These are phyloP conservation scores for Planiliza haematocheilus DNA, from an alignment of 2,113 vertebrate genomes.

Conservation along the genomic window DNA sequence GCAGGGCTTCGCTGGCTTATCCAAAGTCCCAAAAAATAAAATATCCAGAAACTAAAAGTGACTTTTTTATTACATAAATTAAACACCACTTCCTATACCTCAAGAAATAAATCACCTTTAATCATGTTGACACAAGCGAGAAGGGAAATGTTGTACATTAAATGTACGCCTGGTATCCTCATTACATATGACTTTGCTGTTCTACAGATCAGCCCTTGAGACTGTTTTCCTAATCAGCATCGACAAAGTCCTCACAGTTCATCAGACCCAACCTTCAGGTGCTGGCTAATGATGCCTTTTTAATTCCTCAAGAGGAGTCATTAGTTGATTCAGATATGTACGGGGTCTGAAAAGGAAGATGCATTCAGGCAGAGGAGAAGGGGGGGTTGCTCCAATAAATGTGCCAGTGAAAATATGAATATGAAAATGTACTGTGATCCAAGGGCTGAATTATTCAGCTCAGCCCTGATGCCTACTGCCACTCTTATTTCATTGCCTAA, in stretches of 20 bases:
- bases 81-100: background rate
- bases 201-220: slow-evolving; percentile 42
- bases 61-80: background rate
- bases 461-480: slow-evolving; percentile 70
- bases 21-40: too few relatives aligned
- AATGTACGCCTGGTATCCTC: slow-evolving; percentile 24
- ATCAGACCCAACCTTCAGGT: slow-evolving; percentile 66
- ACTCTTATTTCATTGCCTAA: slow-evolving; percentile 66
- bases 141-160: slow-evolving; percentile 38
- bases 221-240: slow-evolving; percentile 65
- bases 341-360: slow-evolving; percentile 62
- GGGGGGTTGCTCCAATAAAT: slow-evolving; percentile 56
- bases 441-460: slow-evolving; percentile 76
- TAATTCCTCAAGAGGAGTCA: slow-evolving; percentile 75
- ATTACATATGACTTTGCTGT: slow-evolving; percentile 33
- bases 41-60: too few relatives aligned
- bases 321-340: slow-evolving; percentile 74
- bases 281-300: slow-evolving; percentile 65
- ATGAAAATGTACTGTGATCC: slow-evolving; percentile 74
- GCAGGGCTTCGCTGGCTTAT: too few relatives aligned
- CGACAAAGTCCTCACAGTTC: slow-evolving; percentile 53
- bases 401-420: slow-evolving; percentile 73
- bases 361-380: slow-evolving; percentile 47
- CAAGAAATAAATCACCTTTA: slow-evolving; percentile 3
- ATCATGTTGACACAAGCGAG: slow-evolving; percentile 7